Percentiles rank a stretch among this genome's conserved stretches.
These are phyloP conservation scores for Vulpes vulpes DNA, from an alignment of 2,113 vertebrate species.

Conservation along the genomic window DNA sequence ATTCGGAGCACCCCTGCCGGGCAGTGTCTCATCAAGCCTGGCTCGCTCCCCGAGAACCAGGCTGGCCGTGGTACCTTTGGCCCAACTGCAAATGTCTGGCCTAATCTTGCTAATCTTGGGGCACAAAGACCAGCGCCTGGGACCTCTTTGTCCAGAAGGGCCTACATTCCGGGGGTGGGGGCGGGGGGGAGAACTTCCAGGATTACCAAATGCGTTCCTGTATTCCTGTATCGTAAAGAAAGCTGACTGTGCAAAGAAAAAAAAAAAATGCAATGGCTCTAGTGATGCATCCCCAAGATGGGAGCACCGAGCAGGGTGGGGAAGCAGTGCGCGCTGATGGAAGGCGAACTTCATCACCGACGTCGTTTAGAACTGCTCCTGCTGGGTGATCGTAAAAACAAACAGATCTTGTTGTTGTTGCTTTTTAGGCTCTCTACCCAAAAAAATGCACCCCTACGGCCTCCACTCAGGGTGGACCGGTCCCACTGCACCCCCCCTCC, in stretches of 20 bases:
- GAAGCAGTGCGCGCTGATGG: no score
- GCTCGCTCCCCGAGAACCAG: not conserved
- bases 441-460: not conserved
- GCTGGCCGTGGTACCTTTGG: not conserved
- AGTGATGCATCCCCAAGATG: no score
- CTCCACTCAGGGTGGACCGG: not conserved
- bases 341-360: not conserved
- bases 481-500: not conserved
- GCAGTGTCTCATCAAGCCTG: not conserved
- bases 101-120: not conserved
- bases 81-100: not conserved
- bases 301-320: not conserved
- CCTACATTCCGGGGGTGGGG: no score
- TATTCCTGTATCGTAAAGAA: not conserved
- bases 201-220: not conserved
- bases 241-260: not conserved
- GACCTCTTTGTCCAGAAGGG: not conserved
- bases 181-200: not conserved
- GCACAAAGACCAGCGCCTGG: not conserved
- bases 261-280: not conserved
- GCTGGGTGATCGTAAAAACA: not conserved
- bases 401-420: not conserved
- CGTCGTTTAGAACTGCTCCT: not conserved
- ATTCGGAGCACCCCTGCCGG: not conserved
- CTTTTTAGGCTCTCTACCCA: not conserved